Conservation (phyloP, 2,113 vertebrate genomes). For the Tragelaphus scriptus region DNA sequence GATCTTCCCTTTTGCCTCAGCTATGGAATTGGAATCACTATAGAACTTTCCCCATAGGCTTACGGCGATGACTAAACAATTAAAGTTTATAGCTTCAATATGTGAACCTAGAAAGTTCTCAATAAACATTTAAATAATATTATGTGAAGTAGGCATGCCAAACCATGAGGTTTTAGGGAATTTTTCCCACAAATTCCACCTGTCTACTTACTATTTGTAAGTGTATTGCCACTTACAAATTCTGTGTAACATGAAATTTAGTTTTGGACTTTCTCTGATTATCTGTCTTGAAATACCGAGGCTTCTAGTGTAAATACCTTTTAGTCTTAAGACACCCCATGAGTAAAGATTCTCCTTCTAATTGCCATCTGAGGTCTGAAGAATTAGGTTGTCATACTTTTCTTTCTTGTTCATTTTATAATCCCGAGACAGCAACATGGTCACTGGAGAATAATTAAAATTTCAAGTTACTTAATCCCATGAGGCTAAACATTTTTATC, state of each 20-base stretch:
- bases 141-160: background rate
- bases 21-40: background rate
- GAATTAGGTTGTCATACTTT: background rate
- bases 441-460: background rate
- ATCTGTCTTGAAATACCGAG: background rate
- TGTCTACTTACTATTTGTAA: background rate
- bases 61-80: background rate
- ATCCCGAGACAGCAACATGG: background rate
- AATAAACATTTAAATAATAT: background rate
- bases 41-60: background rate
- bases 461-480: background rate
- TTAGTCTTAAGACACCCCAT: background rate
- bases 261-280: background rate
- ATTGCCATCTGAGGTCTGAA: background rate
- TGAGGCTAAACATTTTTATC: background rate
- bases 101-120: background rate
- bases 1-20: background rate
- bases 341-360: background rate
- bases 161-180: background rate
- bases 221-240: background rate
- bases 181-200: background rate
- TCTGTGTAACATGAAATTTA: background rate
- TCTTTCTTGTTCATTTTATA: background rate
- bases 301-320: background rate
- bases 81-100: background rate